phyloP scores from a whole-genome alignment of 2,113 vertebrate genomes.

The Mustelus asterias region DNA sequence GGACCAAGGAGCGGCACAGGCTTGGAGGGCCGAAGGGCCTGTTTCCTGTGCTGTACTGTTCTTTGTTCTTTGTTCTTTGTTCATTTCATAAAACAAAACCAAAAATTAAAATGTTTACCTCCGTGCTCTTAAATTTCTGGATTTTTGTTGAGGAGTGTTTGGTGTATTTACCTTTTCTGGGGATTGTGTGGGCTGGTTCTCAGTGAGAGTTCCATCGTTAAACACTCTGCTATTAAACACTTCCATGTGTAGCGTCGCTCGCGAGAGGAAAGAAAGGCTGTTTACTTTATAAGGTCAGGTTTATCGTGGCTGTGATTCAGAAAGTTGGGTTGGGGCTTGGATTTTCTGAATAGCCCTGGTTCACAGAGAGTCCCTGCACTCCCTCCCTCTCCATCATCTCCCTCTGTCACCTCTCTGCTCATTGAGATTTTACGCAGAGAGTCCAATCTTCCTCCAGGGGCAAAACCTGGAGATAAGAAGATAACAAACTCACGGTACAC shows the following conservation, averaged over 20 bases:
- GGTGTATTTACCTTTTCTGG: neutral
- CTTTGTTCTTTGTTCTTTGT: too few species aligned
- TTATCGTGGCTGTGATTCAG: neutral
- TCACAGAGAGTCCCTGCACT: neutral
- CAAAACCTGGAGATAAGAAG: neutral
- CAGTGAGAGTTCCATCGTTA: neutral
- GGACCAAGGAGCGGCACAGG: too few species aligned
- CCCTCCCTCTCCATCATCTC: neutral
- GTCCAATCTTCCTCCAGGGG: neutral
- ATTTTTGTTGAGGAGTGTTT: too few species aligned
- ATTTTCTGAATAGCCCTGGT: neutral
- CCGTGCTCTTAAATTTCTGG: neutral
- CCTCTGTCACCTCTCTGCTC: neutral
- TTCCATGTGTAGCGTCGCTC: neutral
- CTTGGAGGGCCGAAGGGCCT: too few species aligned
- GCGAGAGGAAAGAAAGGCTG: neutral
- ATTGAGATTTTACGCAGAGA: neutral
- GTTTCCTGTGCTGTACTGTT: too few species aligned
- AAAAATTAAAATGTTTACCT: neutral
- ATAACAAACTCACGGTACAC: too few species aligned
- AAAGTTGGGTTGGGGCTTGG: neutral
- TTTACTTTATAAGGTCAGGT: neutral
- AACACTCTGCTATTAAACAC: neutral
- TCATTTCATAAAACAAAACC: neutral
- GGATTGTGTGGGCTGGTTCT: neutral